Evolutionary conservation across 2,888 invertebrate species (phyloP).

Genomic region (Lycaena phlaeas): DNA sequence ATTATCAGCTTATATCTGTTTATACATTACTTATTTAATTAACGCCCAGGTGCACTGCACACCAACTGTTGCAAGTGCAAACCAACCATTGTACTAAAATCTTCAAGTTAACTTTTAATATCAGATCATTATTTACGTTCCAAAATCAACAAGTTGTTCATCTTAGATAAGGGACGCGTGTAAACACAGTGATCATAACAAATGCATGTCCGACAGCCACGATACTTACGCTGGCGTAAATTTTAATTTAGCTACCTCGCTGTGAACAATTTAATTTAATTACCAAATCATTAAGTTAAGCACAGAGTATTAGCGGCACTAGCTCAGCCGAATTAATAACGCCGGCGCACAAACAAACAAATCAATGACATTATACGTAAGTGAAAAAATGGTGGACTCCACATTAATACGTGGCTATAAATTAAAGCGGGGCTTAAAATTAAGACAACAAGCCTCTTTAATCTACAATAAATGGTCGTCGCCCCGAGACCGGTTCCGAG

Average conservation of each 20-base stretch:
- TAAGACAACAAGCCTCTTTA: constrained; percentile 74
- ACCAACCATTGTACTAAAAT: too few relatives aligned
- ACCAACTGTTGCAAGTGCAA: too few relatives aligned
- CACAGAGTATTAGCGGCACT: constrained; percentile 66
- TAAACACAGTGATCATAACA: constrained; percentile 15
- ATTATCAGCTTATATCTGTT: too few relatives aligned
- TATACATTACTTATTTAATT: too few relatives aligned
- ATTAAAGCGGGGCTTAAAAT: constrained; percentile 71
- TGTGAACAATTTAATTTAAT: constrained; percentile 70
- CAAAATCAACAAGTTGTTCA: not conserved
- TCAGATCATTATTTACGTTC: too few relatives aligned
- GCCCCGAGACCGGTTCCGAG: constrained; percentile 63
- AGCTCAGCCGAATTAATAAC: constrained; percentile 56
- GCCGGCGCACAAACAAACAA: constrained; percentile 55
- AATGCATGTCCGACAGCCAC: constrained; percentile 29
- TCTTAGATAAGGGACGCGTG: not conserved
- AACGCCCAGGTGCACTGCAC: too few relatives aligned
- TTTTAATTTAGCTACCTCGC: constrained; percentile 69
- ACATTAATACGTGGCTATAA: constrained; percentile 67
- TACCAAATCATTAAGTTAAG: constrained; percentile 72
- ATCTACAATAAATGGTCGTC: constrained; percentile 73
- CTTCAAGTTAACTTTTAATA: too few relatives aligned
- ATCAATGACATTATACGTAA: constrained; percentile 52
- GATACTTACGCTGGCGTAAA: constrained; percentile 51
- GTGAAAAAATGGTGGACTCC: constrained; percentile 57